Evolutionary conservation across 2,888 invertebrate species (phyloP).

Genomic region (Pemphredon lugubris): DNA sequence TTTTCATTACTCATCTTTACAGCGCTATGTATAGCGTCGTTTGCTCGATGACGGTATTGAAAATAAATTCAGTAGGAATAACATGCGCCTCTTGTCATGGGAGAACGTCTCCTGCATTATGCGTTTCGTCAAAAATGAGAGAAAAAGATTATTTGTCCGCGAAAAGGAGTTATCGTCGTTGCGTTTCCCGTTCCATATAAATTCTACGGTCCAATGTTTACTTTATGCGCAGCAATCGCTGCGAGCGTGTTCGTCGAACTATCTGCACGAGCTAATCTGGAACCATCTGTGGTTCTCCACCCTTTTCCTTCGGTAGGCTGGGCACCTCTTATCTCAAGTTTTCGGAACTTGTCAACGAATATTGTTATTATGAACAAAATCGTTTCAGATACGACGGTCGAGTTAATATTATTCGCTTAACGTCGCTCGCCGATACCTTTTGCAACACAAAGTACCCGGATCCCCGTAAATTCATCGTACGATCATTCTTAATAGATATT

Average conservation of each 20-base stretch:
- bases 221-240: conserved; percentile 9
- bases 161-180: neutral
- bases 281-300: conserved; percentile 31
- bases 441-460: too few species aligned
- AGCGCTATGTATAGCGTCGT: neutral
- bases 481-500: too few species aligned
- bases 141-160: neutral
- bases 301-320: conserved; percentile 31
- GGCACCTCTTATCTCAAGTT: conserved; percentile 34
- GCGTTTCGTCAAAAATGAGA: too few species aligned
- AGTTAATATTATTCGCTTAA: neutral
- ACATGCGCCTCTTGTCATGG: neutral
- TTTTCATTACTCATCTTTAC: conserved; percentile 17
- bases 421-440: too few species aligned
- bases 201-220: conserved; percentile 1
- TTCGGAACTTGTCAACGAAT: conserved; percentile 1
- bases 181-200: neutral
- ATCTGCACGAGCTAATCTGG: conserved; percentile 29
- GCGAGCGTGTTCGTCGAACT: neutral
- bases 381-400: neutral
- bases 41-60: conserved; percentile 5
- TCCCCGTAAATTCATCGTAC: too few species aligned
- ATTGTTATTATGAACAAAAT: neutral
- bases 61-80: neutral
- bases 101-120: too few species aligned